These are phyloP conservation scores for Scomber japonicus DNA, from an alignment of 2,113 vertebrate genomes.

Conservation along the genomic window DNA sequence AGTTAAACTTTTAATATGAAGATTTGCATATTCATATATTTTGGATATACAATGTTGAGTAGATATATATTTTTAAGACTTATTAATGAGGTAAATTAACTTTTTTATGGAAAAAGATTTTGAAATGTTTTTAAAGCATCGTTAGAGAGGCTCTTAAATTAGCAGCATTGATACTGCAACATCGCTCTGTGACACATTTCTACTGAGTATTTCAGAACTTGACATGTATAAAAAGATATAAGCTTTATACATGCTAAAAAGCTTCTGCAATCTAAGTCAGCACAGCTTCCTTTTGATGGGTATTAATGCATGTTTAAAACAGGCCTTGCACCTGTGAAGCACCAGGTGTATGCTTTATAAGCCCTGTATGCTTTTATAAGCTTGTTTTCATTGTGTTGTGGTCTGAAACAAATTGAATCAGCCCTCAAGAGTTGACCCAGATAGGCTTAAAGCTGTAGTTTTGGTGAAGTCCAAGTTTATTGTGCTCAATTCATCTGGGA, in stretches of 20 bases:
- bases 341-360: constrained; percentile 46
- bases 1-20: too few relatives aligned
- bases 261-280: neutral
- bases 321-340: constrained; percentile 47
- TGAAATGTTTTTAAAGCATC: neutral
- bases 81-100: too few relatives aligned
- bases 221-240: neutral
- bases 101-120: too few relatives aligned
- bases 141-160: too few relatives aligned
- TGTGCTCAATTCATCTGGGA: constrained; percentile 62
- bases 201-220: neutral
- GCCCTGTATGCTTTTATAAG: constrained; percentile 16
- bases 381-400: constrained; percentile 47
- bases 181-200: neutral
- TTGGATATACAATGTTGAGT: too few relatives aligned
- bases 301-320: neutral
- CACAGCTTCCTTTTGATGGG: neutral
- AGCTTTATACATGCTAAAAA: neutral
- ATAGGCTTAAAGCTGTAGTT: constrained; percentile 52
- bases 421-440: constrained; percentile 65
- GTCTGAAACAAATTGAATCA: constrained; percentile 58
- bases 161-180: neutral
- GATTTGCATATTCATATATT: too few relatives aligned
- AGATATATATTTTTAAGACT: too few relatives aligned
- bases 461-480: constrained; percentile 49